A percentile compares a stretch with the other conserved stretches of the same genome.
Conservation (phyloP, 2,888 invertebrate species). For the Ophion obscuratus region DNA sequence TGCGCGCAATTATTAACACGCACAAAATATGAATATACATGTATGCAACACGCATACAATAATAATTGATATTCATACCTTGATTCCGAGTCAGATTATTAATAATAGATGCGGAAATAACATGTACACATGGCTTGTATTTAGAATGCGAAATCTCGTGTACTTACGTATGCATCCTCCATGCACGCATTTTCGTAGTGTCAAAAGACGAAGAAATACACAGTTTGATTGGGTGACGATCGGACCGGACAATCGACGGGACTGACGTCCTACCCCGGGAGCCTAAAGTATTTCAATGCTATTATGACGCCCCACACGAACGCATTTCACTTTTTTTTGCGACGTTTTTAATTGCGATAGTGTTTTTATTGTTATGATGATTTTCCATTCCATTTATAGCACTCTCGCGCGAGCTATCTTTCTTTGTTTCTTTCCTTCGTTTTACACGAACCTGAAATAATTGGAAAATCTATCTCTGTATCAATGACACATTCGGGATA, state of each 20-base stretch:
- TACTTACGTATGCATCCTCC: conserved; percentile 9
- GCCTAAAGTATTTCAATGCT: conserved; percentile 54
- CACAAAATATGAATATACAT: not conserved
- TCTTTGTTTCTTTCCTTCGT: conserved; percentile 15
- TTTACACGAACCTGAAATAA: conserved; percentile 22
- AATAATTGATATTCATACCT: not conserved
- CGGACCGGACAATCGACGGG: conserved; percentile 66
- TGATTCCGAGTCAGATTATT: not conserved
- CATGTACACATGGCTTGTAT: not conserved
- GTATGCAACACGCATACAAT: not conserved
- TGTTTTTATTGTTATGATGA: not conserved
- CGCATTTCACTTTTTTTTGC: not conserved
- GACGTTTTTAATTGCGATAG: conserved; percentile 1
- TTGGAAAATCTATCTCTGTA: conserved; percentile 45
- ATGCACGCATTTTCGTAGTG: not conserved
- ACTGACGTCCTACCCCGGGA: conserved; percentile 39
- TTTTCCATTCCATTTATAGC: not conserved
- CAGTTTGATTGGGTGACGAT: conserved; percentile 52
- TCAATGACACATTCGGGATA: conserved; percentile 77
- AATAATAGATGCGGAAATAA: not conserved
- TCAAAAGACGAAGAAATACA: not conserved
- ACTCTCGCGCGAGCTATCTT: not conserved
- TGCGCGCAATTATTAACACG: not conserved
- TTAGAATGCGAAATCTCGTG: not conserved
- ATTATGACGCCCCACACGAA: not conserved